Evolutionary conservation across 2,113 vertebrate species (phyloP), one percentile per base, ranked within the genome.

Genomic region (Corydoras sp.): DNA sequence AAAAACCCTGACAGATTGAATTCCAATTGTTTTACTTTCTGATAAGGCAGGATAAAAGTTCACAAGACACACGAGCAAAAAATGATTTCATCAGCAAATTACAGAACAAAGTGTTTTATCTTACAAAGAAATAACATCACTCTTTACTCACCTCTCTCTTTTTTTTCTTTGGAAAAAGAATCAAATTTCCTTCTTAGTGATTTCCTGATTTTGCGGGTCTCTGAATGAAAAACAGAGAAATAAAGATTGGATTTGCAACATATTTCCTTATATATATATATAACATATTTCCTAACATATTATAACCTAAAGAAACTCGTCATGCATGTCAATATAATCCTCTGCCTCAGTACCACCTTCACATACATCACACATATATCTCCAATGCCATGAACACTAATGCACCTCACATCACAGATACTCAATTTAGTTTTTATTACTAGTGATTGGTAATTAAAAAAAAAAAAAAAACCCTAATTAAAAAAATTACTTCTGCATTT

Each of bases 121-220:
- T 43, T 43, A 43, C 4, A 29, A 58, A 48, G 49, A 48, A 48
- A 10, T 48, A 31, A 29, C 6, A 72, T 31, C 51, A 30, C n/a
- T 65, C 14, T 4, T 56, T 11, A 29, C 84, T 85, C 65, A 88
- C 86, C 85, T 85, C 89, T 84, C 81, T 93, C 92, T 75, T 90
- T 93, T 85, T 88, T 92, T 71, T 94, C 93, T 79, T 92, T 94
- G 0, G 93, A 92, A 60, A 93, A 90, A 5, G 88, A 92, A 78
- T 94, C 93, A 78, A 93, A 89, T 71, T 91, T 93, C 81, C 89
- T 87, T 56, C 89, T 81, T 49, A 94, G 81, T 0, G 91, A 92
- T 78, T 92, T 94, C 14, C 82, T 85, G 58, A 89, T 83, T 63
- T 90, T 93, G n/a, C 72, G 86, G 30, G 71, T 85, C 74, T 83